Percentiles rank a stretch among this genome's conserved stretches.
These are phyloP conservation scores for Distichodus sexfasciatus DNA, from an alignment of 2,797 vertebrate genomes.

Conservation along the genomic window DNA sequence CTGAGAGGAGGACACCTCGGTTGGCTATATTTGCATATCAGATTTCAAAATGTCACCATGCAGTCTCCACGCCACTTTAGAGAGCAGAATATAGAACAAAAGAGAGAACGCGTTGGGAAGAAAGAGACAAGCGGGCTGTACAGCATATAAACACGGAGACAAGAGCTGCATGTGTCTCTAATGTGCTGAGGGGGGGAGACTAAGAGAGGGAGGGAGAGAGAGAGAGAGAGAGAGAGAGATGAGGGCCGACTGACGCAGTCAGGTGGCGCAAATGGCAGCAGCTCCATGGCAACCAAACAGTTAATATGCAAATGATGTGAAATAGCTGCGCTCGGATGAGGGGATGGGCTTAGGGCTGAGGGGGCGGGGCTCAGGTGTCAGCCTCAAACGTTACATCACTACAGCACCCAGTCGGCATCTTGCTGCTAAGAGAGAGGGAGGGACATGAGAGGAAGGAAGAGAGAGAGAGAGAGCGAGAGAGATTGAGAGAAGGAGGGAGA, in stretches of 20 bases:
- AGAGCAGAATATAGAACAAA: neutral
- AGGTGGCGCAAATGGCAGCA: slow-evolving; percentile 59
- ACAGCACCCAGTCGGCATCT: too few species aligned
- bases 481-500: neutral
- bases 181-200: slow-evolving; percentile 7
- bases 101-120: neutral
- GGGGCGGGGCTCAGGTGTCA: slow-evolving; percentile 42
- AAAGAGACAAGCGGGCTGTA: neutral
- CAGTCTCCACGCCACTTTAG: neutral
- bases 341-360: slow-evolving; percentile 65
- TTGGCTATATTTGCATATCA: neutral
- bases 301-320: slow-evolving; percentile 78
- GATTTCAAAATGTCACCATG: neutral
- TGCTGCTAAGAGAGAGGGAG: neutral
- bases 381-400: slow-evolving; percentile 2
- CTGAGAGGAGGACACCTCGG: neutral
- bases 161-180: slow-evolving; percentile 20
- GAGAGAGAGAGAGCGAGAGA: neutral
- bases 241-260: slow-evolving; percentile 56
- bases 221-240: slow-evolving; percentile 5
- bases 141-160: neutral
- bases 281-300: slow-evolving; percentile 71
- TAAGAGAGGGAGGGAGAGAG: slow-evolving; percentile 12
- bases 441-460: neutral
- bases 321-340: slow-evolving; percentile 56